Evolutionary conservation across 2,888 invertebrate genomes (phyloP), one percentile per base, ranked within the genome.

Genomic region (Pheosia gnoma): DNA sequence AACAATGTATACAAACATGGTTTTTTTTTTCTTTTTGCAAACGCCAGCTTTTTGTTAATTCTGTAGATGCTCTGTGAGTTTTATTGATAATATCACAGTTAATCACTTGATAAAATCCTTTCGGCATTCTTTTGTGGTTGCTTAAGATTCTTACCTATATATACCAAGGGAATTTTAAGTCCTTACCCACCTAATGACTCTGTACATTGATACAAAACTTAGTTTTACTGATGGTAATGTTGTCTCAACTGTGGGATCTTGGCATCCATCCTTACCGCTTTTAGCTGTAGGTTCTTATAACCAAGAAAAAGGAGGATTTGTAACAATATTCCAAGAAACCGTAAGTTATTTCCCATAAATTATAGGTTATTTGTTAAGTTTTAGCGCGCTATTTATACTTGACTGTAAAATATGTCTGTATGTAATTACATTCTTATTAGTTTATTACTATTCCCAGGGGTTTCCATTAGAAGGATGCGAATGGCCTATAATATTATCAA

Each of bases 281-380:
- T 90, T 99, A 58, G 98, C 98, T 36, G 96, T 98, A 5, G 97
- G 98, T 7, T 96, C 98, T 4, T 98, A 96, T 85, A 97, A 96
- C 74, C 97, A 98, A 85, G 97, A 97, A 72, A 96, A 96, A 79
- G 98, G 98, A 39, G 98, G 98, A 68, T 96, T 96, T 71, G 97
- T 98, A 4, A 97, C 96, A 51, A 95, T 99, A 72, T 98, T 97
- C 82, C 96, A 97, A 80, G 98, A 98, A 90, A 95, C 96, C 87
- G 97, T 97, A 90, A 93, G 94, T 83, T 59, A 25, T 47, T 9
- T 3, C 43, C 7, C 5, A 6, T 39, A 43, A 43, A 3, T 9
- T 9, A 9, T 43, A 8, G 43, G 43, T 43, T 43, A 43, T 7
- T 39, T 39, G 39, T 39, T 39, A 39, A 3, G 39, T 5, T 39